phyloP scores from a whole-genome alignment of 2,113 vertebrate species.

The Sceloporus tristichus region DNA sequence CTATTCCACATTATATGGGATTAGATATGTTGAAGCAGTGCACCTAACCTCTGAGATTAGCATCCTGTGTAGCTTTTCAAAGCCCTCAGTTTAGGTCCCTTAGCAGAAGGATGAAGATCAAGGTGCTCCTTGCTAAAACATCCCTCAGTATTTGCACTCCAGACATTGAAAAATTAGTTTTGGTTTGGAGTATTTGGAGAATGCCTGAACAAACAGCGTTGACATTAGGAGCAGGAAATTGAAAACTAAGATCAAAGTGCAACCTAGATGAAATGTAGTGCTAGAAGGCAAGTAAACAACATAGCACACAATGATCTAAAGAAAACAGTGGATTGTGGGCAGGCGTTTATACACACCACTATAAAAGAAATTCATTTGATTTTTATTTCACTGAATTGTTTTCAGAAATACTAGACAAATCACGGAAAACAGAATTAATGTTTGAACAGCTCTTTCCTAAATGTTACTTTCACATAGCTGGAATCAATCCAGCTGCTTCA shows the following conservation, averaged over 20 bases:
- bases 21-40: not conserved
- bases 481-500: not conserved
- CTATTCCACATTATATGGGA: not conserved
- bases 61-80: not conserved
- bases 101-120: not conserved
- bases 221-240: constrained; percentile 12
- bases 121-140: not conserved
- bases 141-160: constrained; percentile 17
- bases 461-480: not conserved
- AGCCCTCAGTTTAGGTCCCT: not conserved
- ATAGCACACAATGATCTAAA: not conserved
- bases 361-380: not conserved
- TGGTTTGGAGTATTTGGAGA: constrained; percentile 15
- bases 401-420: not conserved
- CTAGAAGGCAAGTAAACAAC: constrained; percentile 21
- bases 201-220: constrained; percentile 13
- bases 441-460: not conserved
- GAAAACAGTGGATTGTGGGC: constrained; percentile 1
- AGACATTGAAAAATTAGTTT: not conserved
- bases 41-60: constrained; percentile 1
- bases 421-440: not conserved
- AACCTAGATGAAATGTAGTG: not conserved
- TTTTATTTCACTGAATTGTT: not conserved
- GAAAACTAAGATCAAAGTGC: constrained; percentile 34
- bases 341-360: not conserved